A percentile compares a stretch with the other conserved stretches of the same genome.
Conservation (phyloP, 2,888 invertebrate species). For the Eustalomyia histrio region DNA sequence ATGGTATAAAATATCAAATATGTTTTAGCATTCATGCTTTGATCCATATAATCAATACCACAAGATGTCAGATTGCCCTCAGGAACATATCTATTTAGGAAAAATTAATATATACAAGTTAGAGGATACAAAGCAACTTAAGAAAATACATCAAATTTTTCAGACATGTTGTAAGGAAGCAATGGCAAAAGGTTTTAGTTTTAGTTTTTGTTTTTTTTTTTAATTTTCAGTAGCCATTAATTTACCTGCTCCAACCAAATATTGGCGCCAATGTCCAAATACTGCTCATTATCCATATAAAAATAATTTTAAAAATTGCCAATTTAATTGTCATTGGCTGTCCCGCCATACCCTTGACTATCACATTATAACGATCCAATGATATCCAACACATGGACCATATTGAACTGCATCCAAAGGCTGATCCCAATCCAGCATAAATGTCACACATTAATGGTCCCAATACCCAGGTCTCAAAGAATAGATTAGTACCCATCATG, state of each 20-base stretch:
- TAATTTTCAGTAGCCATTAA: too few relatives aligned
- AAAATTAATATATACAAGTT: background rate
- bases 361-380: constrained; percentile 95
- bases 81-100: constrained; percentile 89
- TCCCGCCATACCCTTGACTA: constrained; percentile 94
- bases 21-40: constrained; percentile 87
- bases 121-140: too few relatives aligned
- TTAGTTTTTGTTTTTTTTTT: too few relatives aligned
- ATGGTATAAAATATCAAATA: constrained; percentile 90
- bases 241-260: constrained; percentile 92
- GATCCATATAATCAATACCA: constrained; percentile 91
- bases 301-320: constrained; percentile 87
- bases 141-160: too few relatives aligned
- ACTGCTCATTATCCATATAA: constrained; percentile 88
- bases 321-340: constrained; percentile 91
- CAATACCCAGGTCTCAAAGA: constrained; percentile 78
- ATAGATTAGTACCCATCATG: constrained; percentile 79
- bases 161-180: too few relatives aligned
- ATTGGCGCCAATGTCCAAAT: constrained; percentile 91
- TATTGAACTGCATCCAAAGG: constrained; percentile 94
- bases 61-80: constrained; percentile 97
- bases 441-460: constrained; percentile 90
- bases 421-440: constrained; percentile 91
- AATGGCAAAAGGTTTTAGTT: too few relatives aligned
- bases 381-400: constrained; percentile 97